phyloP scores from a whole-genome alignment of 2,113 vertebrate species.

The Taurulus bubalis region DNA sequence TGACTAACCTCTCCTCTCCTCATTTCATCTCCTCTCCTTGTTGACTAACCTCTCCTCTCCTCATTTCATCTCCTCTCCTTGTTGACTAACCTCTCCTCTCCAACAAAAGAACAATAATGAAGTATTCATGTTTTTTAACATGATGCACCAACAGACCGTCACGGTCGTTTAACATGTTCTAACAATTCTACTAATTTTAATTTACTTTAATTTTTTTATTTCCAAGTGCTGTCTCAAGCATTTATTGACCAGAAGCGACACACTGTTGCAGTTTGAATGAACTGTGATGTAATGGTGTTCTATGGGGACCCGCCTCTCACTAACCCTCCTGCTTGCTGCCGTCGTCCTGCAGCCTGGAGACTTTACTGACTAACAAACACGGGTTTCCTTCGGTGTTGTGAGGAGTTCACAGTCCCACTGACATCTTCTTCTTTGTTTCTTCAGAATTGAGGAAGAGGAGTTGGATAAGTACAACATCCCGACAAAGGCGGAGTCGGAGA shows the following conservation, averaged over 20 bases:
- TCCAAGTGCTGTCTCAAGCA: background rate
- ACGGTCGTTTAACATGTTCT: conserved; percentile 35
- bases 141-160: background rate
- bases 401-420: background rate
- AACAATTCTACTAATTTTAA: conserved; percentile 6
- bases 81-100: too few species aligned
- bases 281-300: too few species aligned
- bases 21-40: too few species aligned
- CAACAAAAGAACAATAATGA: conserved; percentile 6
- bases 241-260: background rate
- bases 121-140: conserved; percentile 30
- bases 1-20: background rate
- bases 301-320: too few species aligned
- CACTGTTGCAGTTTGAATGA: too few species aligned
- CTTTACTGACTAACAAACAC: background rate
- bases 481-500: conserved; percentile 91
- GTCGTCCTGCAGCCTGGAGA: conserved; percentile 7
- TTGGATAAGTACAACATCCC: conserved; percentile 89
- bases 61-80: too few species aligned
- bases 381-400: background rate
- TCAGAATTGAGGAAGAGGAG: conserved; percentile 92
- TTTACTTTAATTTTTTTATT: conserved; percentile 3
- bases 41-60: too few species aligned
- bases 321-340: background rate
- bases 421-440: background rate